A percentile compares a stretch with the other conserved stretches of the same genome.
Conservation (phyloP, 2,888 invertebrate genomes). For the Spilarctia lutea region DNA sequence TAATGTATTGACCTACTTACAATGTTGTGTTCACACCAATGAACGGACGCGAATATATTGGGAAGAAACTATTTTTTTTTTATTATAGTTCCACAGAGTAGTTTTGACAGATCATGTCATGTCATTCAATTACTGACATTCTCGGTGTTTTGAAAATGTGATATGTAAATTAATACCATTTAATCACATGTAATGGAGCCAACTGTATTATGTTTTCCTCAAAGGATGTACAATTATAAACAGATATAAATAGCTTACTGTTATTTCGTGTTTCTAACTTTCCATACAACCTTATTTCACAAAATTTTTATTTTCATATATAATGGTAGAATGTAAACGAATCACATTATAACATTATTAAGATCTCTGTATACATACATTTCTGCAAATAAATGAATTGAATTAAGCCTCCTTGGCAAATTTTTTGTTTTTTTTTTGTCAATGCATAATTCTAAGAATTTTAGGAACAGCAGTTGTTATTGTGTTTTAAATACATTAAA, state of each 20-base stretch:
- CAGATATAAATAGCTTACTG: too few relatives aligned
- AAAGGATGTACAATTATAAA: too few relatives aligned
- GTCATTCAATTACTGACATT: slow-evolving; percentile 8
- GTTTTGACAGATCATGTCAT: slow-evolving; percentile 16
- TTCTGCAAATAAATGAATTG: too few relatives aligned
- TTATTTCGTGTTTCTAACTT: background rate
- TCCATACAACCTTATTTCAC: background rate
- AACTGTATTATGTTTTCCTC: too few relatives aligned
- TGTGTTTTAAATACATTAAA: background rate
- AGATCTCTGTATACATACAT: too few relatives aligned
- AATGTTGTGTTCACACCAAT: slow-evolving; percentile 29
- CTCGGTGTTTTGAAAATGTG: slow-evolving; percentile 3
- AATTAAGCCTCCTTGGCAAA: too few relatives aligned
- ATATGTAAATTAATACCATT: background rate
- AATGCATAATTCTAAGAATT: background rate
- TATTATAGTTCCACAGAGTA: slow-evolving; percentile 5
- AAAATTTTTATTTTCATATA: too few relatives aligned
- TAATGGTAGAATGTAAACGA: too few relatives aligned
- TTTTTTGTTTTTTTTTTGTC: too few relatives aligned
- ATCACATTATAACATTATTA: too few relatives aligned
- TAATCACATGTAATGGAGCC: background rate
- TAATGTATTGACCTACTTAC: slow-evolving; percentile 81
- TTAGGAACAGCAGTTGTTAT: background rate
- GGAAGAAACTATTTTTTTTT: slow-evolving; percentile 19
- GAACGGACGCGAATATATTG: slow-evolving; percentile 38